These are phyloP conservation scores for Felis chaus DNA, from an alignment of 2,113 vertebrate species.

Conservation along the genomic window DNA sequence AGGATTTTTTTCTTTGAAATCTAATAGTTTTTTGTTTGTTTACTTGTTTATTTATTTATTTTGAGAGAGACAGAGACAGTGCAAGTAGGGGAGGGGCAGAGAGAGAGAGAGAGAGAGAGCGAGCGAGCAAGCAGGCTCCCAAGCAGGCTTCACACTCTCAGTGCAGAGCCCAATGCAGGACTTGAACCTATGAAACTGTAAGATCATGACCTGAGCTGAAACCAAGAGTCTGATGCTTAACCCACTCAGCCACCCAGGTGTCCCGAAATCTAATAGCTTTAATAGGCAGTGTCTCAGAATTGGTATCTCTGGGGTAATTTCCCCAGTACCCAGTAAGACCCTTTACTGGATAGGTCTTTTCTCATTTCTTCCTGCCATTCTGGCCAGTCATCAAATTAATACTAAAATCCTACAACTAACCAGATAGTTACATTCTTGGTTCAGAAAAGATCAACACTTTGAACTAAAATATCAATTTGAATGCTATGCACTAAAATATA, in stretches of 20 bases:
- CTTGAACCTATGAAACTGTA: no score
- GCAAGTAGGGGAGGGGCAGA: no score
- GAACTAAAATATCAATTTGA: neutral
- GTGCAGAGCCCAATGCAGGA: no score
- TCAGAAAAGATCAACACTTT: neutral
- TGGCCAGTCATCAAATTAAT: neutral
- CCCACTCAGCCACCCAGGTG: no score
- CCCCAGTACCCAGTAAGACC: neutral
- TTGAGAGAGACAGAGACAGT: no score
- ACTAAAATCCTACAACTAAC: neutral
- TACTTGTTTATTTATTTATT: no score
- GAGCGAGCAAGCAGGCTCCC: no score
- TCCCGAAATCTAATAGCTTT: neutral
- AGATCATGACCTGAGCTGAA: no score
- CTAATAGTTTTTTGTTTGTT: neutral
- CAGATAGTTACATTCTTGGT: neutral
- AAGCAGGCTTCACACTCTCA: no score
- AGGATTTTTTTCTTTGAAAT: neutral
- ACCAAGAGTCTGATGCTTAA: no score
- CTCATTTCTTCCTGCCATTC: neutral
- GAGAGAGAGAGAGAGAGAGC: no score
- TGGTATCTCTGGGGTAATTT: neutral
- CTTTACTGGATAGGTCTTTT: neutral
- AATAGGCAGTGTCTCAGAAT: neutral
- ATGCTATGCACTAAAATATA: neutral